These are phyloP conservation scores for Seriola rivoliana DNA, from an alignment of 2,113 vertebrate species.

Conservation along the genomic window DNA sequence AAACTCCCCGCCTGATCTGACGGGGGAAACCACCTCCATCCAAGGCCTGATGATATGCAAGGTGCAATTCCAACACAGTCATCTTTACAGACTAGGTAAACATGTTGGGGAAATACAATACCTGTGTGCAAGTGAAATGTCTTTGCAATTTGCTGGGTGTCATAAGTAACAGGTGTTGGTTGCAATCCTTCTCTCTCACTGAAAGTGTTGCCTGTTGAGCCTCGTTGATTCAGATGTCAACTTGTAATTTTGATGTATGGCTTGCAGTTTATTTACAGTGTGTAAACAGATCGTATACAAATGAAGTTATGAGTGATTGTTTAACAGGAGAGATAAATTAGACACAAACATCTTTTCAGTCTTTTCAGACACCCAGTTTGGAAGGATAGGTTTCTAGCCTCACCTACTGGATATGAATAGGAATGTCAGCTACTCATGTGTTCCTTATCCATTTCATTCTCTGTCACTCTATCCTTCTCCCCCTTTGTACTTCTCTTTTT, in stretches of 20 bases:
- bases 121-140: conserved; percentile 25
- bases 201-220: conserved; percentile 5
- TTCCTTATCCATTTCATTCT: conserved; percentile 63
- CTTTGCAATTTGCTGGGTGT: conserved; percentile 34
- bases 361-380: background rate
- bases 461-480: conserved; percentile 15
- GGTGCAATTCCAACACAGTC: conserved; percentile 1
- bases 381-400: conserved; percentile 42
- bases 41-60: background rate
- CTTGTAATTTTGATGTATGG: conserved; percentile 36
- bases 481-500: conserved; percentile 1
- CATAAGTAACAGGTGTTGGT: conserved; percentile 29
- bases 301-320: conserved; percentile 14
- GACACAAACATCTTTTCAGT: background rate
- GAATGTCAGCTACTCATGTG: conserved; percentile 29
- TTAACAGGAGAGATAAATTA: conserved; percentile 26
- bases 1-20: conserved; percentile 25
- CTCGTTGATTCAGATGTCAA: conserved; percentile 31
- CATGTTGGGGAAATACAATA: conserved; percentile 1
- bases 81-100: background rate
- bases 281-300: background rate
- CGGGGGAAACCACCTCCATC: background rate
- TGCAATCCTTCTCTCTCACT: conserved; percentile 22
- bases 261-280: conserved; percentile 31
- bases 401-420: conserved; percentile 68